Conservation (phyloP, 2,797 vertebrate species). For the Galagoides demidoff region DNA sequence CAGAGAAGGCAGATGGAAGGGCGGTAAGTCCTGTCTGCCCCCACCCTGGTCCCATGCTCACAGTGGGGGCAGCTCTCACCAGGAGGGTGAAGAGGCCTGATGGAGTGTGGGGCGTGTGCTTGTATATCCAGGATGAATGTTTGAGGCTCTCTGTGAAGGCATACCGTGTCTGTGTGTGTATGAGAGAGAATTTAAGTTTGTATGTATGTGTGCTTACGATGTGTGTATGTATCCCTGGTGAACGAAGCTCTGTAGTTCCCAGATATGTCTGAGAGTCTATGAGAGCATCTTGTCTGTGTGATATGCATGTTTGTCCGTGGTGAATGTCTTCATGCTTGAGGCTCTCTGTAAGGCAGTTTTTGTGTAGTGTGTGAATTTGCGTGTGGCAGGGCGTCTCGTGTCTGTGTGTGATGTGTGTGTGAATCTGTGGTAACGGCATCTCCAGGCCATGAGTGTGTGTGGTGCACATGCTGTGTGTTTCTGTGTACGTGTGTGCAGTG, state of each 20-base stretch:
- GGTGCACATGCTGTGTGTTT: not conserved
- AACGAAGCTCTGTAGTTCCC: not conserved
- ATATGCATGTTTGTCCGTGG: not conserved
- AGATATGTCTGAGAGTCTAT: not conserved
- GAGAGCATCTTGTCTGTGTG: not conserved
- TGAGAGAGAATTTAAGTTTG: not conserved
- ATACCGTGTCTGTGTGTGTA: not conserved
- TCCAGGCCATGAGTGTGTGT: not conserved
- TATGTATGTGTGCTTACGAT: not conserved
- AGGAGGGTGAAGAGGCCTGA: not conserved
- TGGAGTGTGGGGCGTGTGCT: not conserved
- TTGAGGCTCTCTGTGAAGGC: not conserved
- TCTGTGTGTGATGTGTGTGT: not conserved
- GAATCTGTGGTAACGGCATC: not conserved
- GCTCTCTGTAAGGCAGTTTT: constrained; percentile 29
- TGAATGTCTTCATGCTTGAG: not conserved
- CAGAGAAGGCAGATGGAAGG: not conserved
- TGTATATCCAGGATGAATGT: not conserved
- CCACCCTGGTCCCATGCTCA: not conserved
- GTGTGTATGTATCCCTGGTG: not conserved
- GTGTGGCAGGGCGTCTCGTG: not conserved
- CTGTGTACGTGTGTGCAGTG: not conserved
- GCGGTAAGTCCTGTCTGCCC: not conserved
- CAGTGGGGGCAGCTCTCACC: not conserved
- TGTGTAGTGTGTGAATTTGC: not conserved